A percentile compares a stretch with the other conserved stretches of the same genome.
Conservation (phyloP, 2,113 vertebrate genomes). For the Alethe diademata region DNA sequence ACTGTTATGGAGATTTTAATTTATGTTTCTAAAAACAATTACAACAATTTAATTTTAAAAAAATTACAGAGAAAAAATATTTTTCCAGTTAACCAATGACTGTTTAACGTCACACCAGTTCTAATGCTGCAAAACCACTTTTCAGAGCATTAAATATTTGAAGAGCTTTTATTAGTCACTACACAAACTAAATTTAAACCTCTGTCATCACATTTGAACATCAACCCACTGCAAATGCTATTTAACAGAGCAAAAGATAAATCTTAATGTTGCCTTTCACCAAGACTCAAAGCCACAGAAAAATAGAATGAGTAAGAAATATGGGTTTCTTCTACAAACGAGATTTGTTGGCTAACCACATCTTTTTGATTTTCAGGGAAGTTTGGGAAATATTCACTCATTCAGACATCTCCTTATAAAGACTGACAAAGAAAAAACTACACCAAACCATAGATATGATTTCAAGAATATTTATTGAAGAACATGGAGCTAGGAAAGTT, state of each 20-base stretch:
- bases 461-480: background rate
- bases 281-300: background rate
- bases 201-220: background rate
- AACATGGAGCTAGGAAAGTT: background rate
- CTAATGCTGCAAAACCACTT: background rate
- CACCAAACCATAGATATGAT: background rate
- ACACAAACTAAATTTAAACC: background rate
- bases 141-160: background rate
- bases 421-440: background rate
- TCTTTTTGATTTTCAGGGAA: background rate
- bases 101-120: background rate
- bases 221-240: background rate
- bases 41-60: background rate
- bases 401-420: background rate
- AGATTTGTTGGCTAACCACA: background rate
- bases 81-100: background rate
- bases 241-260: background rate
- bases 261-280: background rate
- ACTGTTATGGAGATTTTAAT: background rate
- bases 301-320: background rate
- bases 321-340: background rate
- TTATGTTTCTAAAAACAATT: background rate
- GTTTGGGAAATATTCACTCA: background rate
- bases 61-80: background rate
- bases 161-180: background rate